A percentile compares a stretch with the other conserved stretches of the same genome.
These are phyloP conservation scores for Zaprionus ornatus DNA, from an alignment of 1,140 invertebrate genomes.

Conservation along the genomic window DNA sequence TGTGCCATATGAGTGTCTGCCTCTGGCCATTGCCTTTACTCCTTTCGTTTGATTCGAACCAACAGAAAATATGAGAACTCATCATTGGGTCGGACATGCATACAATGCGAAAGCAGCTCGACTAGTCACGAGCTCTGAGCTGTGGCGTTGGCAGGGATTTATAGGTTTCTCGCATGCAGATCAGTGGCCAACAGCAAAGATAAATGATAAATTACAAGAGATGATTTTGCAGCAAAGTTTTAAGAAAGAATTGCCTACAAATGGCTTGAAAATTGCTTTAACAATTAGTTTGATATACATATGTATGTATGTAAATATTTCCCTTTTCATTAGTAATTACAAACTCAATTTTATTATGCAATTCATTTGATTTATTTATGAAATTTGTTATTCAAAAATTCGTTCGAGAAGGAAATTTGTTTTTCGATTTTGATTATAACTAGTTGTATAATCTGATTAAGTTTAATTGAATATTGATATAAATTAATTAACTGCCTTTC, in stretches of 20 bases:
- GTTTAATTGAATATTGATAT: slow-evolving; percentile 23
- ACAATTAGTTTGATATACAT: background rate
- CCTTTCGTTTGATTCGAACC: slow-evolving; percentile 9
- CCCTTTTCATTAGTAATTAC: background rate
- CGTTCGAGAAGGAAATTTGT: background rate
- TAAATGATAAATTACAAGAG: background rate
- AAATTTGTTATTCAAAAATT: background rate
- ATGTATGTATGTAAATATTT: background rate
- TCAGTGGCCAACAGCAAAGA: background rate
- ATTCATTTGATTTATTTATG: background rate
- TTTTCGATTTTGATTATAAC: background rate
- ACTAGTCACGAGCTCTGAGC: background rate
- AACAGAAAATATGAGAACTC: slow-evolving; percentile 42
- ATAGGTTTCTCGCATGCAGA: background rate
- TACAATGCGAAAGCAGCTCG: slow-evolving; percentile 11
- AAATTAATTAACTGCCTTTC: slow-evolving; percentile 18
- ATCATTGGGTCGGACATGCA: slow-evolving; percentile 39
- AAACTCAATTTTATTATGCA: background rate
- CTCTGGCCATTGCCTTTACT: background rate
- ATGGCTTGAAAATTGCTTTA: background rate
- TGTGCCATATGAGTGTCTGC: slow-evolving; percentile 1
- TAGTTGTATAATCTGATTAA: slow-evolving; percentile 19
- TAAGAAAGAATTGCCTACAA: background rate
- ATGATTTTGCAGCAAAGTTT: background rate
- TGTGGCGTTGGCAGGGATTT: slow-evolving; percentile 24